A percentile compares a stretch with the other conserved stretches of the same genome.
Evolutionary conservation across 2,113 vertebrate genomes (phyloP).

Genomic region (Pterocles burchelli): DNA sequence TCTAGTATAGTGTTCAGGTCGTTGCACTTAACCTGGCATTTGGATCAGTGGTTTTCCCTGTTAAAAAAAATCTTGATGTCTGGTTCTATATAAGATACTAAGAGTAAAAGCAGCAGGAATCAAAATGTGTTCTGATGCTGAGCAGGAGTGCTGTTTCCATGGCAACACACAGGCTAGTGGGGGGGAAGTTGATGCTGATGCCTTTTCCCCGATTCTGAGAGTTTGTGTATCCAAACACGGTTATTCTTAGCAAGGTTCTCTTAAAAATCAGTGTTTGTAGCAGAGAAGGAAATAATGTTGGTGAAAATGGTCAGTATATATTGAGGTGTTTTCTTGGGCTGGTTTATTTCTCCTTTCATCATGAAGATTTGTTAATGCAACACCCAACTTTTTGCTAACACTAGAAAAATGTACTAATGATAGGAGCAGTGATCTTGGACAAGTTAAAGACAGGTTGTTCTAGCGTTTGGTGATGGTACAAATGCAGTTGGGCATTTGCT

Average conservation of each 20-base stretch:
- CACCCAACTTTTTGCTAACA: not conserved
- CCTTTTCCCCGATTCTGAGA: not conserved
- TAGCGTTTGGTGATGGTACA: not conserved
- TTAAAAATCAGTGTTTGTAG: not conserved
- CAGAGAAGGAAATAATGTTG: not conserved
- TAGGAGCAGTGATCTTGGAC: not conserved
- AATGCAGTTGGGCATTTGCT: not conserved
- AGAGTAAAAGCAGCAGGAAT: conserved; percentile 51
- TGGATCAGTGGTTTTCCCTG: not conserved
- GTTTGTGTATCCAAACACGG: not conserved
- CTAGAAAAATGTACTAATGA: not conserved
- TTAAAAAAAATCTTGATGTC: not conserved
- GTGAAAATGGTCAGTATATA: not conserved
- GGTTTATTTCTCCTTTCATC: not conserved
- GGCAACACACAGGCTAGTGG: conserved; percentile 36
- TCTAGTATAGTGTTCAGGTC: fast-evolving
- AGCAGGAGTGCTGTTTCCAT: conserved; percentile 67
- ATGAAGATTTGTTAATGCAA: not conserved
- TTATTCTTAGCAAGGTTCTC: not conserved
- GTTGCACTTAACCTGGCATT: not conserved
- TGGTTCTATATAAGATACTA: not conserved
- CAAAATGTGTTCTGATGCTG: conserved; percentile 29
- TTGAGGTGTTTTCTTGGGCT: not conserved
- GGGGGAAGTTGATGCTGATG: conserved; percentile 25
- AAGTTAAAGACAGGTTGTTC: not conserved